phyloP scores from a whole-genome alignment of 1,140 invertebrate species.

The Sinonovacula constricta region DNA sequence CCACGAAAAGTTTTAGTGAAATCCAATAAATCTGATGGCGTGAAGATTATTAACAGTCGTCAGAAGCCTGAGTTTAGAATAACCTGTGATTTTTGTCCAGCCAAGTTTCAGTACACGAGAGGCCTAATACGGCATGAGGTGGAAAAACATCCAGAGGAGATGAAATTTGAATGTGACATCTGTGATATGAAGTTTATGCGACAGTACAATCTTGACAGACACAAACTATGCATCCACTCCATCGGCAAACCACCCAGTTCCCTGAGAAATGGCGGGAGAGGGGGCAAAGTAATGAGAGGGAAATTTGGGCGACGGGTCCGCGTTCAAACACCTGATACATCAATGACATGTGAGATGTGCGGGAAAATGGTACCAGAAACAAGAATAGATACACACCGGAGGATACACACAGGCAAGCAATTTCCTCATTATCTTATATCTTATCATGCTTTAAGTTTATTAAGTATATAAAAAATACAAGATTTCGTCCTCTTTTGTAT shows the following conservation, averaged over 20 bases:
- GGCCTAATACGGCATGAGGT: slow-evolving; percentile 35
- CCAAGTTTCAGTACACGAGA: slow-evolving; percentile 11
- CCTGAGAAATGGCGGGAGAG: slow-evolving; percentile 6
- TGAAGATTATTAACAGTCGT: neutral
- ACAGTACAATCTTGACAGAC: slow-evolving; percentile 36
- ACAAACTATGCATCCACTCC: slow-evolving; percentile 38
- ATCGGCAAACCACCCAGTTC: neutral
- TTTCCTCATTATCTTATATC: neutral
- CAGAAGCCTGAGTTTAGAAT: neutral
- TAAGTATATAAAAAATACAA: neutral
- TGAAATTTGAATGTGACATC: slow-evolving; percentile 30
- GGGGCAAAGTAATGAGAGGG: slow-evolving; percentile 12
- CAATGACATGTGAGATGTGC: slow-evolving; percentile 22
- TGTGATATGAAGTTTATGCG: slow-evolving; percentile 42
- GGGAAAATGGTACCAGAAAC: slow-evolving; percentile 8
- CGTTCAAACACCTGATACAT: neutral
- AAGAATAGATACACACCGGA: slow-evolving; percentile 24
- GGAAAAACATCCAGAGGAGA: slow-evolving; percentile 24
- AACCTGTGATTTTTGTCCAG: slow-evolving; percentile 17
- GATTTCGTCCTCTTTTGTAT: neutral
- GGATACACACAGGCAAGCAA: slow-evolving; percentile 39
- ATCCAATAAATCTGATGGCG: neutral
- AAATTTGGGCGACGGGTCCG: neutral
- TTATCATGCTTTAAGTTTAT: no score
- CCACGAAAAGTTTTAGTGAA: neutral